phyloP scores from a whole-genome alignment of 2,113 vertebrate species.

The Sclerurus mexicanus region DNA sequence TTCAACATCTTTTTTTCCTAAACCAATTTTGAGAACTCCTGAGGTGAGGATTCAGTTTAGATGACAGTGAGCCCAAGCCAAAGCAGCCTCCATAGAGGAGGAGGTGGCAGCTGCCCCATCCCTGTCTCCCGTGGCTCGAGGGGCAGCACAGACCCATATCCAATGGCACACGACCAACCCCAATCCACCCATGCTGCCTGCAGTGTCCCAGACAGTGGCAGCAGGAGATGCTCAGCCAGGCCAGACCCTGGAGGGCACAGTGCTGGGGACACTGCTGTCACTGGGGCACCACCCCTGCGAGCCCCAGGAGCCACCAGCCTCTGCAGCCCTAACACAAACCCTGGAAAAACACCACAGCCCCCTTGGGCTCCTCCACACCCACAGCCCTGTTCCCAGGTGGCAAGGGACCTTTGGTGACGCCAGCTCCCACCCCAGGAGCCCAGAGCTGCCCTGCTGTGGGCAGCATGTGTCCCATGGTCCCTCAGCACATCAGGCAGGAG shows the following conservation, averaged over 20 bases:
- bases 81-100: not conserved
- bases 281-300: fast-evolving
- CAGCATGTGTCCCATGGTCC: not conserved
- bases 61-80: not conserved
- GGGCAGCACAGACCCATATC: not conserved
- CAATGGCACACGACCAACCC: not conserved
- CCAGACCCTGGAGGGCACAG: not conserved
- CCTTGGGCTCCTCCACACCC: not conserved
- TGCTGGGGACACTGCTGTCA: not conserved
- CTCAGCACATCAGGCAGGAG: fast-evolving
- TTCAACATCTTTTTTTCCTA: not conserved
- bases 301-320: not conserved
- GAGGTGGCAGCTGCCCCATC: not conserved
- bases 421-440: not conserved
- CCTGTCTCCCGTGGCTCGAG: not conserved
- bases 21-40: not conserved
- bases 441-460: not conserved
- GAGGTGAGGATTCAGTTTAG: not conserved
- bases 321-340: not conserved
- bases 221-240: not conserved
- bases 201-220: not conserved
- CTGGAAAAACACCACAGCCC: not conserved
- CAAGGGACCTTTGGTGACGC: fast-evolving
- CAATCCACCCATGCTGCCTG: not conserved
- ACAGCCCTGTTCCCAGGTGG: not conserved